Evolutionary conservation across 2,797 vertebrate genomes (phyloP), one percentile per base, ranked within the genome.

Genomic region (Karalla daura): DNA sequence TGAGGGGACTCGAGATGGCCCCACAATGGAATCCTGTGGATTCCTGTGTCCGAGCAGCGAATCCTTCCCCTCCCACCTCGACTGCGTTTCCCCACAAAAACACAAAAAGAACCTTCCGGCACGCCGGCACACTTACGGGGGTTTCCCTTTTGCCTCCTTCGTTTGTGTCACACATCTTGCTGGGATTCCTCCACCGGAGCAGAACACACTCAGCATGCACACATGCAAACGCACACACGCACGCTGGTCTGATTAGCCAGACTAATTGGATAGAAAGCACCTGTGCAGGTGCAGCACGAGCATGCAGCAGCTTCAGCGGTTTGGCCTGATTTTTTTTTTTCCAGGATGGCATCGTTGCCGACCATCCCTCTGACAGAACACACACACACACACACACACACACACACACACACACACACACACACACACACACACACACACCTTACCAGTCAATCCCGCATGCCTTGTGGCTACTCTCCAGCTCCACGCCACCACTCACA

Each of bases 391-490:
- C 10, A 33, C 15, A 35, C 9, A 55, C 23, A 36, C 15, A n/a
- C 20, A 24, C 25, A 27, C 35, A 17, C 50, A 5, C 11, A 20
- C 17, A 20, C 23, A 50, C 15, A 40, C 60, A 53, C 49, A 37
- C 25, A 24, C 25, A 27, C 35, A 17, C 50, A 5, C 11, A 20
- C 17, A 20, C 23, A 50, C 15, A 40, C 60, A 53, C 49, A 37
- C 25, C 63, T 59, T 60, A 60, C 43, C 63, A 28, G 52, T 58
- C 23, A 28, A 46, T 33, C 9, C 33, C 23, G 37, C 27, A 8
- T 45, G 71, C 41, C 58, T 39, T 40, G 21, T 63, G 46, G 33
- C 40, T 59, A 44, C 27, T 63, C 24, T 58, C 62, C 30, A 53
- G 39, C 13, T 18, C 27, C 27, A 30, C 9, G 25, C 28, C 55